These are phyloP conservation scores for Nomada fucata DNA, from an alignment of 2,888 invertebrate genomes.

Conservation along the genomic window DNA sequence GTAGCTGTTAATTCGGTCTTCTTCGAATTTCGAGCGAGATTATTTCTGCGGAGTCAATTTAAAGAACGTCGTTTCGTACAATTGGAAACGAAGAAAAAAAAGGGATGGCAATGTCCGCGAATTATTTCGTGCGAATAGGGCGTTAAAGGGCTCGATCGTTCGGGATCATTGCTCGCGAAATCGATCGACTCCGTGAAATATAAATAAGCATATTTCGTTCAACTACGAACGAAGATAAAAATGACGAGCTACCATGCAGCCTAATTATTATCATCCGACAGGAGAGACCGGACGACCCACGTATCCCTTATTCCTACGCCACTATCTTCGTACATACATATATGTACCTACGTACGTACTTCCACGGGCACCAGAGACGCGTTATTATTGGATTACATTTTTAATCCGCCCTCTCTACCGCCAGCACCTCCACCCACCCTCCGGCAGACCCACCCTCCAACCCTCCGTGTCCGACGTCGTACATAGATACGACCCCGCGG, in stretches of 20 bases:
- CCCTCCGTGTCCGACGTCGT: slow-evolving; percentile 70
- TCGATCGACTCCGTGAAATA: neutral
- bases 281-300: slow-evolving; percentile 53
- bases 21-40: too few relatives aligned
- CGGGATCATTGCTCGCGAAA: neutral
- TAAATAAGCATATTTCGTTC: neutral
- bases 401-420: slow-evolving; percentile 82
- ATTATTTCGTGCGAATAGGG: too few relatives aligned
- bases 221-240: slow-evolving; percentile 12
- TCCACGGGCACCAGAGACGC: slow-evolving; percentile 83
- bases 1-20: neutral
- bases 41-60: too few relatives aligned
- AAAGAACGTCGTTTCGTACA: too few relatives aligned
- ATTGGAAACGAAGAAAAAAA: too few relatives aligned
- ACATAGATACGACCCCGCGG: slow-evolving; percentile 76
- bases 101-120: too few relatives aligned
- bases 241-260: slow-evolving; percentile 50
- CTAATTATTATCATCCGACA: slow-evolving; percentile 67
- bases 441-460: slow-evolving; percentile 65
- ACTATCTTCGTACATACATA: slow-evolving; percentile 65
- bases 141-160: neutral
- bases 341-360: slow-evolving; percentile 73
- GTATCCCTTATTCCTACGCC: slow-evolving; percentile 71
- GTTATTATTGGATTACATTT: slow-evolving; percentile 85
- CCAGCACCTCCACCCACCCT: slow-evolving; percentile 64